Base-by-base conservation (phyloP, 2,113 vertebrate genomes). In the Camarhynchus parvulus region DNA sequence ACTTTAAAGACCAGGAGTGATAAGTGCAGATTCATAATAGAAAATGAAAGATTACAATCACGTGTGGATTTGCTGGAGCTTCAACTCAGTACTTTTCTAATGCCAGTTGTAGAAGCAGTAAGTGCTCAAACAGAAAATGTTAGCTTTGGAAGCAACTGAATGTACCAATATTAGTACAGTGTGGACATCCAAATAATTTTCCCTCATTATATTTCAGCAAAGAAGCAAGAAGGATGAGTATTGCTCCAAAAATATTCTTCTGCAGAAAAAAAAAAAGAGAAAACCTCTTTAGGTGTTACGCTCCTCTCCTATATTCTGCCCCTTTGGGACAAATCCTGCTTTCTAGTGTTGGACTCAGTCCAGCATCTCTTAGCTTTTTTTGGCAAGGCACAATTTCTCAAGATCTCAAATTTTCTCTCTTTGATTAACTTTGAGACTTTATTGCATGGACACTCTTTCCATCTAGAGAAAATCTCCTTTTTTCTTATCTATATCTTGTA, bases 271-370 rank as follows among this genome's bases (percentile, higher is more conserved):
- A 2, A 7, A 13, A 25, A 69, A 39, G 39, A 39, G 39, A 13
- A 39, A 77, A 20, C 2, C 14, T 44, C 19, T 67, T 73, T 41
- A 64, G 27, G 27, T 7, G 2, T 11, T 42, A 18, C 0, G 0
- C 2, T 67, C 4, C 33, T 42, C 1, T 67, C 4, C 33, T 39
- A 19, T 46, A 62, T 41, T 62, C 37, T 28, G 5, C 15, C 13
- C 16, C 66, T 66, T 33, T 0, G 3, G 37, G 35, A 61, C 9
- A 89, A 89, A 66, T 62, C 33, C 50, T 56, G 15, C 33, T 6
- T 16, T 53, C 10, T 9, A 35, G 13, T 4, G 2, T 2, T 58
- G 19, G 18, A 53, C 5, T 58, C 42, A 31, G 22, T 23, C 14
- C 63, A 49, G 22, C 2, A 73, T 14, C 18, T 53, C 49, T 50